Evolutionary conservation across 2,888 invertebrate genomes (phyloP).

Genomic region (Cinara cedri): DNA sequence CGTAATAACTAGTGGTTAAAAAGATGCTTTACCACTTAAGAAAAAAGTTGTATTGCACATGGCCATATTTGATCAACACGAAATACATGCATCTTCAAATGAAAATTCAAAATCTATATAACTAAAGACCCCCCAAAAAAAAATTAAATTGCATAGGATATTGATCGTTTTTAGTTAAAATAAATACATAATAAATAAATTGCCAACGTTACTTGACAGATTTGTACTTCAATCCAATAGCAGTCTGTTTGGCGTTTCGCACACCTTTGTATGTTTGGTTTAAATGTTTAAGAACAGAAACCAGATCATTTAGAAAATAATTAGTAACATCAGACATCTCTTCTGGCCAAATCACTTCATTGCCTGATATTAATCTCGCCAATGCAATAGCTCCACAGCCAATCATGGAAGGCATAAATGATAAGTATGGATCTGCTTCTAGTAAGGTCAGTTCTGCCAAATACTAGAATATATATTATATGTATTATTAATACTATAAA

Average conservation of each 20-base stretch:
- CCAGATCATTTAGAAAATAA: conserved; percentile 72
- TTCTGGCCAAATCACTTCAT: conserved; percentile 71
- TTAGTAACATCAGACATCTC: conserved; percentile 72
- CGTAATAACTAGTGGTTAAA: too few relatives aligned
- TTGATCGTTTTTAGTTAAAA: too few relatives aligned
- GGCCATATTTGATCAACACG: too few relatives aligned
- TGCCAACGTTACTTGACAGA: too few relatives aligned
- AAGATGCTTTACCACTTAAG: too few relatives aligned
- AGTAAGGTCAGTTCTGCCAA: conserved; percentile 83
- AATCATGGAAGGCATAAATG: conserved; percentile 80
- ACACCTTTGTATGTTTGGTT: conserved; percentile 75
- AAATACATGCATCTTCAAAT: too few relatives aligned
- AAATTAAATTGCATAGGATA: too few relatives aligned
- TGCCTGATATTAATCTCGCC: conserved; percentile 74
- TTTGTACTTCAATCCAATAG: conserved; percentile 44
- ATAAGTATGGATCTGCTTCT: conserved; percentile 85
- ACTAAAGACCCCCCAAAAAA: too few relatives aligned
- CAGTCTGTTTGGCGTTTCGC: conserved; percentile 18
- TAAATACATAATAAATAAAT: too few relatives aligned
- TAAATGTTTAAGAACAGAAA: conserved; percentile 72
- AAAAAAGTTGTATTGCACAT: too few relatives aligned
- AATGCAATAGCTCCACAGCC: conserved; percentile 82
- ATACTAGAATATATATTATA: conserved; percentile 68
- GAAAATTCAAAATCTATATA: too few relatives aligned
- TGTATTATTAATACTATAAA: background rate